phyloP scores from a whole-genome alignment of 2,888 invertebrate genomes.

The Drosophila silvestris region DNA sequence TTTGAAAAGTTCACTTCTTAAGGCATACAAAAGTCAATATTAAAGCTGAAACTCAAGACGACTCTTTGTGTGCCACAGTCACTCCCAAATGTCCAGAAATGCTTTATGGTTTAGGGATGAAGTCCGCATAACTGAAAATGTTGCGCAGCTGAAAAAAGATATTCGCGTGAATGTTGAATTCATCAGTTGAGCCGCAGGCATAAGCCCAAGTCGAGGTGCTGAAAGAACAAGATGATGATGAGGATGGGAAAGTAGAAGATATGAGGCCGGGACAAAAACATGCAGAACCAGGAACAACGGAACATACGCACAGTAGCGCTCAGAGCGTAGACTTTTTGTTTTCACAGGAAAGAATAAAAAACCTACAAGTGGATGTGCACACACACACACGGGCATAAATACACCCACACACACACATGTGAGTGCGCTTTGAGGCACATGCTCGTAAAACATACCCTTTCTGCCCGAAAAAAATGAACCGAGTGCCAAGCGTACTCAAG shows the following conservation, averaged over 20 bases:
- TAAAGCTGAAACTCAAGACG: background rate
- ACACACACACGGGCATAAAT: slow-evolving; percentile 13
- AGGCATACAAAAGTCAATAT: background rate
- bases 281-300: slow-evolving; percentile 48
- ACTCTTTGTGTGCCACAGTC: slow-evolving; percentile 5
- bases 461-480: slow-evolving; percentile 61
- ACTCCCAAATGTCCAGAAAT: slow-evolving; percentile 20
- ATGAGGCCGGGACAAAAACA: slow-evolving; percentile 23
- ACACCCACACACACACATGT: slow-evolving; percentile 31
- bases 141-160: slow-evolving; percentile 33
- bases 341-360: slow-evolving; percentile 73
- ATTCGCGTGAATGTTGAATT: slow-evolving; percentile 45
- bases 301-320: slow-evolving; percentile 62
- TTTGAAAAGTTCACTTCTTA: background rate
- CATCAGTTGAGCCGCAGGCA: slow-evolving; percentile 43
- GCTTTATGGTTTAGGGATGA: slow-evolving; percentile 24
- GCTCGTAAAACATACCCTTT: slow-evolving; percentile 76
- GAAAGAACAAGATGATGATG: slow-evolving; percentile 26
- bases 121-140: slow-evolving; percentile 34
- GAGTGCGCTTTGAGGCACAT: slow-evolving; percentile 66
- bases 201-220: slow-evolving; percentile 42
- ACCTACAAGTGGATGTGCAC: slow-evolving; percentile 72
- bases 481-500: slow-evolving; percentile 77
- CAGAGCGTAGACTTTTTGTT: slow-evolving; percentile 71
- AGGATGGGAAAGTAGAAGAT: slow-evolving; percentile 19